A percentile compares a stretch with the other conserved stretches of the same genome.
Evolutionary conservation across 2,797 vertebrate species (phyloP).

Genomic region (Meriones psammophilus): DNA sequence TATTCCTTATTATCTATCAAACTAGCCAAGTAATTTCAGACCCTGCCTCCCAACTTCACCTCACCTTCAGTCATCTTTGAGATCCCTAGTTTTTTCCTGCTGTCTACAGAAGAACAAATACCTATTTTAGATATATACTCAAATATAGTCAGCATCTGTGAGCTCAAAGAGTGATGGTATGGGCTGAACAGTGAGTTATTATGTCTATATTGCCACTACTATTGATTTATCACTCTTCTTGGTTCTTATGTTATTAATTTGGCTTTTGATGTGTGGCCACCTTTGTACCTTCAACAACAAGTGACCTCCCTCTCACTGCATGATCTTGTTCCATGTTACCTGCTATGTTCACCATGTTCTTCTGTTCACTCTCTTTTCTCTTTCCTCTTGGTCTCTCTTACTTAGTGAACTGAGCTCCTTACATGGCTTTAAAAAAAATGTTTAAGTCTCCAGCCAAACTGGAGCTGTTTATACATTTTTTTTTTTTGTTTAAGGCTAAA

Average conservation of each 20-base stretch:
- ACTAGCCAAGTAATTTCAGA: not conserved
- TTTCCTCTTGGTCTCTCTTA: not conserved
- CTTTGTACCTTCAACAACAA: not conserved
- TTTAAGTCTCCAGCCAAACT: not conserved
- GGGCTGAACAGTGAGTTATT: not conserved
- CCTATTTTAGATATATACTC: not conserved
- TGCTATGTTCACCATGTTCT: not conserved
- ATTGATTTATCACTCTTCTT: not conserved
- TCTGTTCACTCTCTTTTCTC: not conserved
- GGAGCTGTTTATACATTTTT: conserved; percentile 44
- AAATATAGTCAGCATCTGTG: not conserved
- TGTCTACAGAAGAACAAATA: not conserved
- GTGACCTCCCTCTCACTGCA: not conserved
- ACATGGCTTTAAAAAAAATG: not conserved
- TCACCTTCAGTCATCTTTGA: not conserved
- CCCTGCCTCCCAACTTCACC: not conserved
- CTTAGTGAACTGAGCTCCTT: not conserved
- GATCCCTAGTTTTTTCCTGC: not conserved
- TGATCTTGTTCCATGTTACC: not conserved
- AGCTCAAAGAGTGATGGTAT: not conserved
- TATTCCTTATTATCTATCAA: not conserved
- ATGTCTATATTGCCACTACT: not conserved
- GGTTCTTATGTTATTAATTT: not conserved
- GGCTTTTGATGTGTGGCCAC: not conserved
- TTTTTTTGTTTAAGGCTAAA: conserved; percentile 52